Base-by-base conservation (phyloP, 2,888 invertebrate species). In the Monochamus alternatus region DNA sequence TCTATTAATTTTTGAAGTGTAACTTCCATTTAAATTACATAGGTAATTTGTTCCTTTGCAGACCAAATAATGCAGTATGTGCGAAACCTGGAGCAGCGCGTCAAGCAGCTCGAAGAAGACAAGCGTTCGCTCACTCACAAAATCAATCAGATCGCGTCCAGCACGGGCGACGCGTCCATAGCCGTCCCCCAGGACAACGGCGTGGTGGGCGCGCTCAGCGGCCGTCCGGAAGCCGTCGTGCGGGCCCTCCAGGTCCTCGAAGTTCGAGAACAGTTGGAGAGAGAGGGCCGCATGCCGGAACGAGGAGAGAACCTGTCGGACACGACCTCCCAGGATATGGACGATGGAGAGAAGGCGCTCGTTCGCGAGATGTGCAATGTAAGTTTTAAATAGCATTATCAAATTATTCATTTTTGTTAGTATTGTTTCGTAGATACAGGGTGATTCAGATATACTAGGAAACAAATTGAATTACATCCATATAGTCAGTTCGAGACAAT, bases 361-460 rank as follows among this genome's bases (percentile, higher is more conserved):
- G 96, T 98, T 66, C 92, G 97, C 84, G 97, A 98, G 90, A 97
- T 98, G 97, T 98, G 97, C 90, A 97, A 98, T 90, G 94, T 94
- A 89, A 90, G 93, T 90, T 78, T 32, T 44, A 59, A 38, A 38
- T 7, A 38, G 2, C 38, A 38, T 5, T 38, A 38, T 4, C 38
- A 38, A 4, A 38, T 5, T 38, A 38, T 4, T 38, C 38, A 7
- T 38, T 1, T 38, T 7, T 1, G 1, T 5, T 5, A 38, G 4
- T 38, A 38, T 38, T 38, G 38, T 38, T 7, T 38, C 7, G 1
- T 5, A 38, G 7, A 38, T 7, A 38, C 5, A 4, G 38, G 38
- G 7, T 5, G 4, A 38, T 5, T 38, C 38, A 38, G 5, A n/a
- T n/a, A n/a, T n/a, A n/a, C n/a, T n/a, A n/a, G n/a, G n/a, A n/a